Base-by-base conservation (phyloP, 2,888 invertebrate species). In the Amphipoea oculea region DNA sequence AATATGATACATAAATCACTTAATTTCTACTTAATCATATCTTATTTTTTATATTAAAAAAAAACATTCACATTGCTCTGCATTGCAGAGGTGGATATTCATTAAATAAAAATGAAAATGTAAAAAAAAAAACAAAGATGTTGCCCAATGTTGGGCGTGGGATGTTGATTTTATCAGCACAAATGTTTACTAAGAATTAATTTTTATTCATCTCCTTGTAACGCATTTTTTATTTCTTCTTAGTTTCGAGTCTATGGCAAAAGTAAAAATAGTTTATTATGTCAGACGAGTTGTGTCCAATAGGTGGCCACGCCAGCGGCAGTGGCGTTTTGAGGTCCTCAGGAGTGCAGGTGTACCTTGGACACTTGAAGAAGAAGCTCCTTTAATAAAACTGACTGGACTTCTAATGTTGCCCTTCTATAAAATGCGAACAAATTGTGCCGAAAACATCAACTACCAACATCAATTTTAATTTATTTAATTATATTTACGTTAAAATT, bases 11-110 rank as follows among this genome's bases (percentile, higher is more conserved):
- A 69, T 77, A 82, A 76, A 84, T 83, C 82, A 89, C 77, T 86
- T 89, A 86, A 82, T 79, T 86, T 65, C 78, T 86, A 91, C 83
- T 88, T 89, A 88, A 85, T 81, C 73, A 4, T 78, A 72, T 20
- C 6, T 73, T 66, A 76, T 65, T 74, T 23, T 71, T 68, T 71
- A 75, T 63, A 48, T 54, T 57, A 57, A 45, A 63, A 69, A 45
- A 36, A 65, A 71, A 48, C 23, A 65, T 74, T 74, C 82, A 76
- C 82, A 23, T 45, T 42, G 17, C 29, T 63, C 73, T 68, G 76
- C 63, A 29, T 63, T 36, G 23, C 71, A 69, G 60, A 71, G 48
- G 65, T 70, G 72, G n/a, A 73, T 75, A 79, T 29, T 40, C 67
- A 80, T 62, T 65, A 11, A 40, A 66, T 51, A 63, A 72, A 83